phyloP scores from a whole-genome alignment of 2,888 invertebrate species.

The Ganaspis brasiliensis region DNA sequence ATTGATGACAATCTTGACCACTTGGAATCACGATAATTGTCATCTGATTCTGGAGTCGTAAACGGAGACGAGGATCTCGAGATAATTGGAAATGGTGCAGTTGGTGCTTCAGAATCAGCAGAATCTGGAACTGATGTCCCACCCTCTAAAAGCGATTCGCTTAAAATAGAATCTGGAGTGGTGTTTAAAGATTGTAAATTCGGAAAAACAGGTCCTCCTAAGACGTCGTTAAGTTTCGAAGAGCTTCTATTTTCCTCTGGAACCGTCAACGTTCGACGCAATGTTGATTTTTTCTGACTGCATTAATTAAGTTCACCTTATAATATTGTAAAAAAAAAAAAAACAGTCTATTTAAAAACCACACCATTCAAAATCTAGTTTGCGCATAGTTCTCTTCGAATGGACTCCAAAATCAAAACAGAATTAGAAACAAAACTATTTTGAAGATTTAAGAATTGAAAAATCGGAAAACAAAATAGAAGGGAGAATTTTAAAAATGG shows the following conservation, averaged over 20 bases:
- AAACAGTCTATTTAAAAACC: constrained; percentile 21
- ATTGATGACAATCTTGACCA: neutral
- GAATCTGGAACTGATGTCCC: constrained; percentile 67
- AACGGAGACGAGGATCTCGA: constrained; percentile 64
- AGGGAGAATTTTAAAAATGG: too few species aligned
- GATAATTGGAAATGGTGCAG: constrained; percentile 66
- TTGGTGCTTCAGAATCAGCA: constrained; percentile 69
- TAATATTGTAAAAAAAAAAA: constrained; percentile 15
- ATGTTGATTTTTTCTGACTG: constrained; percentile 54
- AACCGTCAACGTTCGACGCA: constrained; percentile 72
- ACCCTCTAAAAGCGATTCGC: constrained; percentile 67
- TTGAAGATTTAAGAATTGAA: too few species aligned
- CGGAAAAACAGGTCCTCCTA: constrained; percentile 64
- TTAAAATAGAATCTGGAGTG: constrained; percentile 71
- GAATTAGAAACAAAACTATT: neutral
- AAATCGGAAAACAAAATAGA: too few species aligned
- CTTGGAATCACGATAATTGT: constrained; percentile 33
- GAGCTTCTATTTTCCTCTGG: constrained; percentile 66
- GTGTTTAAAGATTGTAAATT: constrained; percentile 65
- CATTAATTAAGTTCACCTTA: constrained; percentile 42
- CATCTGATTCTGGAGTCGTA: constrained; percentile 34
- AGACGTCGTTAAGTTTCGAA: constrained; percentile 49
- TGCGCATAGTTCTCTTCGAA: neutral
- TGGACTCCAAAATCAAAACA: neutral
- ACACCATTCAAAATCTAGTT: constrained; percentile 20